A percentile compares a stretch with the other conserved stretches of the same genome.
phyloP scores from a whole-genome alignment of 2,113 vertebrate genomes.

The Lampris megalopsis region DNA sequence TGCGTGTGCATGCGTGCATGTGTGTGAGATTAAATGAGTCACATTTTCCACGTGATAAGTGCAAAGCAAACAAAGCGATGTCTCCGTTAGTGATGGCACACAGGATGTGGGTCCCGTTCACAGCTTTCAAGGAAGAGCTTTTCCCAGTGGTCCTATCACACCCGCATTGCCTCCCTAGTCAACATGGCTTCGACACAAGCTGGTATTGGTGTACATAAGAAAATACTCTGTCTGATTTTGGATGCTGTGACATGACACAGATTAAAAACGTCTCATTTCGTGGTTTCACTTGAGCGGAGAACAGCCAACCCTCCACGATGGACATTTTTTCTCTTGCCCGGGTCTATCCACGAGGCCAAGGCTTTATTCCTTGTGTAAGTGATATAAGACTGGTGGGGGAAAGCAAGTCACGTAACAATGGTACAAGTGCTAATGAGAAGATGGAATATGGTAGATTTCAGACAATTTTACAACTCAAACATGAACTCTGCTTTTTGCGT shows the following conservation, averaged over 20 bases:
- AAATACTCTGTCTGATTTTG: not conserved
- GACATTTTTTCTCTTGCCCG: not conserved
- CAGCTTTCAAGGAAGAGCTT: not conserved
- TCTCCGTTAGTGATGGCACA: conserved; percentile 50
- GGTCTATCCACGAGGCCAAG: not conserved
- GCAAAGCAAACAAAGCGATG: conserved; percentile 67
- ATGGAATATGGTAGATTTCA: not conserved
- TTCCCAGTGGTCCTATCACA: conserved; percentile 16
- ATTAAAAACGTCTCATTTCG: not conserved
- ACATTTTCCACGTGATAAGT: conserved; percentile 70
- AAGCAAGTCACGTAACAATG: conserved; percentile 1
- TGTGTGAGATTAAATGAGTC: conserved; percentile 61
- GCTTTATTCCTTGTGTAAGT: not conserved
- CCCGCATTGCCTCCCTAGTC: not conserved
- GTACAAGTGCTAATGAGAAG: conserved; percentile 43
- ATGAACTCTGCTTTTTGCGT: conserved; percentile 41
- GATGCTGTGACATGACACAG: not conserved
- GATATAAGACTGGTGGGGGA: not conserved
- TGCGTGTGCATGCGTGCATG: conserved; percentile 5
- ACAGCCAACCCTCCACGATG: too few species aligned
- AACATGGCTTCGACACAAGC: too few species aligned
- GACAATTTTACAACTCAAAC: conserved; percentile 52
- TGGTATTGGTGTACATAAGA: too few species aligned
- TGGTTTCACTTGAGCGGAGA: not conserved
- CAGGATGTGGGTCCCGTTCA: conserved; percentile 58